Conservation (phyloP, 2,113 vertebrate genomes). For the Pelecanus crispus region DNA sequence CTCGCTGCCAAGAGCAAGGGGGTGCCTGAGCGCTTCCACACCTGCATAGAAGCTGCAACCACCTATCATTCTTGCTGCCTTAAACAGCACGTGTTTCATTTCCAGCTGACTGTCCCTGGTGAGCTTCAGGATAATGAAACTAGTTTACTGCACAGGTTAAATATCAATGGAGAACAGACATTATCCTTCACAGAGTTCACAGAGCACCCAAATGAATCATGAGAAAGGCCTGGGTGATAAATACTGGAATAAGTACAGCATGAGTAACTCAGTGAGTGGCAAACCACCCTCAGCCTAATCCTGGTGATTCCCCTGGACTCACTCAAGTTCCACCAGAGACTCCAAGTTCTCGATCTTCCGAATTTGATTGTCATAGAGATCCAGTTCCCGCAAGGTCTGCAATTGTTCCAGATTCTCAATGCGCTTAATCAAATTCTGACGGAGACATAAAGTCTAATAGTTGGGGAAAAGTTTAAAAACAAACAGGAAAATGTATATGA, state of each 20-base stretch:
- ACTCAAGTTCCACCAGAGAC: slow-evolving; percentile 87
- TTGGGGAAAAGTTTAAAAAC: not conserved
- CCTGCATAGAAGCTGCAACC: not conserved
- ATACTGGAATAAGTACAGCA: not conserved
- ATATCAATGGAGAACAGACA: not conserved
- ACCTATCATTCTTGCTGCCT: not conserved
- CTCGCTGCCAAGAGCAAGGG: not conserved
- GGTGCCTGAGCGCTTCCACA: not conserved
- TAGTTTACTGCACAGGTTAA: not conserved
- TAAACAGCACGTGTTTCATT: not conserved
- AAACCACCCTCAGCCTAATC: not conserved
- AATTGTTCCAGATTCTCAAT: slow-evolving; percentile 93
- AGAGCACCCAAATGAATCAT: not conserved
- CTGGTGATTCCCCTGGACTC: slow-evolving; percentile 56
- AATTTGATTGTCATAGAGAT: slow-evolving; percentile 98
- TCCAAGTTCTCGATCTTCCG: slow-evolving; percentile 92
- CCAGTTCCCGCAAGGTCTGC: slow-evolving; percentile 84
- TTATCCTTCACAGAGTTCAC: not conserved
- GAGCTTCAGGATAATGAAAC: not conserved
- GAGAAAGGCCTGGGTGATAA: not conserved
- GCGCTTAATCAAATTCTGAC: slow-evolving; percentile 93
- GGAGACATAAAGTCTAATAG: slow-evolving; percentile 88
- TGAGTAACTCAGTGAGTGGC: not conserved
- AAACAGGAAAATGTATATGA: not conserved
- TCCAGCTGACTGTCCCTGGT: not conserved